Conservation (phyloP, 2,113 vertebrate species). For the Otis tarda region DNA sequence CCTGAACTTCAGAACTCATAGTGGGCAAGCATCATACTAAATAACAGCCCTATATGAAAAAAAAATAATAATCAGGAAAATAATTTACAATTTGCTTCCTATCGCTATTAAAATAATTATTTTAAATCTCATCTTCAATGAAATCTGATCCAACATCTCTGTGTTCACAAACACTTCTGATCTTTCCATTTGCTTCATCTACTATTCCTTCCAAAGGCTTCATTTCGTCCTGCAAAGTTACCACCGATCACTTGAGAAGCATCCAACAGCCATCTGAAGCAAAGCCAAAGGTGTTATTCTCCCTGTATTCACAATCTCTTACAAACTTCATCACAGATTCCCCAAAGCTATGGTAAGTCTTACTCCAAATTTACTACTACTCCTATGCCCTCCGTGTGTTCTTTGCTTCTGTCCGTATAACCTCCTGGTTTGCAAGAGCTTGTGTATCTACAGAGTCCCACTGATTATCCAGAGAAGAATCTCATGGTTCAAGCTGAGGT, state of each 20-base stretch:
- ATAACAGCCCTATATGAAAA: neutral
- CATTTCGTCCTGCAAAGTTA: neutral
- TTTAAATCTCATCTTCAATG: neutral
- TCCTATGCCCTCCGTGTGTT: neutral
- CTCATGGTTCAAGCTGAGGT: neutral
- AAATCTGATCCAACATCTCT: neutral
- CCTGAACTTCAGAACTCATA: too few relatives aligned
- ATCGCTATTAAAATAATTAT: neutral
- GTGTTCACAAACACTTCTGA: neutral
- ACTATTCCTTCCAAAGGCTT: neutral
- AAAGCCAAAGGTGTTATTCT: neutral
- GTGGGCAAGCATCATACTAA: accelerated
- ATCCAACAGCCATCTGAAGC: neutral
- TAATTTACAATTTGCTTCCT: neutral
- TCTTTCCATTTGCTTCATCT: neutral
- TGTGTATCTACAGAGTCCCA: neutral
- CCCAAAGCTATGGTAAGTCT: neutral
- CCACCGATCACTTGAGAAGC: neutral
- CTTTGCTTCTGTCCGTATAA: neutral
- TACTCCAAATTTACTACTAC: neutral
- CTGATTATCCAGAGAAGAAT: neutral
- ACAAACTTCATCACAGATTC: neutral
- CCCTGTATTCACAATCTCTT: neutral
- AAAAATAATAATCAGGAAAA: neutral
- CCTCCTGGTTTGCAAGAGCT: neutral